Evolutionary conservation across 2,888 invertebrate genomes (phyloP).

Genomic region (Eristalis pertinax): DNA sequence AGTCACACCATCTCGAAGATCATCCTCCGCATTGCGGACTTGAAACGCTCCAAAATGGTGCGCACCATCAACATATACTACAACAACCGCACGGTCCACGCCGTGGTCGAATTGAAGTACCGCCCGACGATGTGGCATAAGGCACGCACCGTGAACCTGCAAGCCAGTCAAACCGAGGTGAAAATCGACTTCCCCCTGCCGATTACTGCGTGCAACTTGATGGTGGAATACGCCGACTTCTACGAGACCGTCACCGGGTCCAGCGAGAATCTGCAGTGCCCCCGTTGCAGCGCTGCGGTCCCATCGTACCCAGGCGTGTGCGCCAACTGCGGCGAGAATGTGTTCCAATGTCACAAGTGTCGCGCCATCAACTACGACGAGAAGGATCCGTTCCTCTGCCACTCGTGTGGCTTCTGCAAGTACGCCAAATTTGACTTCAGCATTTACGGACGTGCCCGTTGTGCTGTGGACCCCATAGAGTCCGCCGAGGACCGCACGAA

Average conservation of each 20-base stretch:
- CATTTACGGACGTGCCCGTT: conserved; percentile 93
- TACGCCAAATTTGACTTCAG: conserved; percentile 99
- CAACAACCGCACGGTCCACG: conserved; percentile 97
- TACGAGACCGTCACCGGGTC: conserved; percentile 95
- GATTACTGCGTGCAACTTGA: conserved; percentile 98
- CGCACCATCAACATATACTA: conserved; percentile 97
- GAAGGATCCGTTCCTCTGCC: conserved; percentile 99
- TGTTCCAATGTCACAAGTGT: conserved; percentile 99
- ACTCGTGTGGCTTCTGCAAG: conserved; percentile 99
- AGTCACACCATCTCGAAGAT: conserved; percentile 98
- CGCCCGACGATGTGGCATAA: conserved; percentile 98
- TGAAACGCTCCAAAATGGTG: conserved; percentile 98
- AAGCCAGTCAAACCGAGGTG: conserved; percentile 96
- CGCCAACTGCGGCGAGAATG: conserved; percentile 93
- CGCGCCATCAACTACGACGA: conserved; percentile 99
- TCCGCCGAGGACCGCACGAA: conserved; percentile 98
- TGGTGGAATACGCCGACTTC: conserved; percentile 99
- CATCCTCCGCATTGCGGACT: conserved; percentile 94
- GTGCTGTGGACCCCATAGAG: conserved; percentile 98
- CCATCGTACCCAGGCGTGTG: conserved; percentile 99
- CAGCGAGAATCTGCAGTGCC: conserved; percentile 96
- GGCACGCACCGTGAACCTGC: conserved; percentile 94
- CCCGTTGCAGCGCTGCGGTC: conserved; percentile 97
- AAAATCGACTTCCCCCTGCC: conserved; percentile 98
- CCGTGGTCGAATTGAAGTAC: conserved; percentile 98